Percentiles rank a stretch among this genome's conserved stretches.
Conservation (phyloP, 2,797 vertebrate species). For the Crypturellus tataupa region DNA sequence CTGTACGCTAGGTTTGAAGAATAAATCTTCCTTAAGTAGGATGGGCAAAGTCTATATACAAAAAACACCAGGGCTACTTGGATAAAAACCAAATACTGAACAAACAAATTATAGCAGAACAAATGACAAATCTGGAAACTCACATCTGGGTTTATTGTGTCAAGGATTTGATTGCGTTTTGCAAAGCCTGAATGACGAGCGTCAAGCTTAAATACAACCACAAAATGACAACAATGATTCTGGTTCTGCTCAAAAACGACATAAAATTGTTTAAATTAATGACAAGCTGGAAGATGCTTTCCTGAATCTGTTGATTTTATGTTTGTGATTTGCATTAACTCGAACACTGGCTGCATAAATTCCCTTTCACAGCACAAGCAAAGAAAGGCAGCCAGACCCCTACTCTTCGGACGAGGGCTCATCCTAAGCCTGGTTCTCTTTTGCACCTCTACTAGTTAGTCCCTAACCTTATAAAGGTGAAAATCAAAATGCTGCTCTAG, state of each 20-base stretch:
- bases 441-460: rapidly evolving
- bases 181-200: rapidly evolving
- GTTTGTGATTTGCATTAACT: background rate
- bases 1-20: background rate
- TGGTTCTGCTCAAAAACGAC: background rate
- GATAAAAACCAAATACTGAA: background rate
- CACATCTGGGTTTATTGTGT: background rate
- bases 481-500: background rate
- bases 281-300: background rate
- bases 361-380: background rate
- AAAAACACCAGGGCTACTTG: background rate
- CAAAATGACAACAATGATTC: background rate
- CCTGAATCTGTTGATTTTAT: background rate
- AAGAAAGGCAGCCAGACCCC: background rate
- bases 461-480: background rate
- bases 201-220: background rate
- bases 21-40: background rate
- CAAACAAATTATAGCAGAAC: background rate
- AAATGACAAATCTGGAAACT: background rate
- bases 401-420: background rate
- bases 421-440: background rate
- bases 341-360: background rate
- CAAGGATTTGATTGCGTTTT: rapidly evolving
- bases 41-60: background rate
- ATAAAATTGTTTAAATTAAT: background rate